phyloP scores from a whole-genome alignment of 2,797 vertebrate genomes.

The Tapera naevia region DNA sequence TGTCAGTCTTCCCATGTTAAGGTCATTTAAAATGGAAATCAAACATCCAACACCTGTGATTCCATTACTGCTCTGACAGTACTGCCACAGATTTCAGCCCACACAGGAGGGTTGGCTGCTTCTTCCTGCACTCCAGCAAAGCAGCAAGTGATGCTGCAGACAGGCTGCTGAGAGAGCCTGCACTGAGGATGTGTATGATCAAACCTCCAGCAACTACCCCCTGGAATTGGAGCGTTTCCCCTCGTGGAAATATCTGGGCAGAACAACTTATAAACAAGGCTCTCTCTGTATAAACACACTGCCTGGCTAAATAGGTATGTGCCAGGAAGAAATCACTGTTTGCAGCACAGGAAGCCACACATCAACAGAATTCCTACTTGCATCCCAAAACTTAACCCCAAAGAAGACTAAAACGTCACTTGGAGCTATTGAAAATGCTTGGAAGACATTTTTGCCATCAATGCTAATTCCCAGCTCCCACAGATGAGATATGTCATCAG shows the following conservation, averaged over 20 bases:
- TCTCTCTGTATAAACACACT: not conserved
- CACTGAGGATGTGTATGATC: not conserved
- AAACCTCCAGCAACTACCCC: not conserved
- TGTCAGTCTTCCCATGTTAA: too few species aligned
- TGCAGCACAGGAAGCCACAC: not conserved
- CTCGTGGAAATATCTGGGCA: not conserved
- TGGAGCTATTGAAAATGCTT: not conserved
- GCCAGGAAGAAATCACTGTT: not conserved
- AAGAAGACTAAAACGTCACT: not conserved
- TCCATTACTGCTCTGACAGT: not conserved
- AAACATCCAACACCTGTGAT: too few species aligned
- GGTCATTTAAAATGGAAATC: too few species aligned
- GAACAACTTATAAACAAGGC: not conserved
- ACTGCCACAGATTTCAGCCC: not conserved
- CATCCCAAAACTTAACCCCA: not conserved
- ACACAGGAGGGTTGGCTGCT: not conserved
- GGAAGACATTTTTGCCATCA: not conserved
- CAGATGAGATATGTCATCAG: not conserved
- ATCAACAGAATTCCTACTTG: not conserved
- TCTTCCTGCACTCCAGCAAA: not conserved
- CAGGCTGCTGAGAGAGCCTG: not conserved
- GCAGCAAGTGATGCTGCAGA: not conserved
- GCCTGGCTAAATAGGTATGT: not conserved
- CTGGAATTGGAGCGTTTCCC: not conserved
- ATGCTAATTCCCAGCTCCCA: not conserved